Conservation (phyloP, 1,140 invertebrate genomes). For the Drosophila grimshawi region DNA sequence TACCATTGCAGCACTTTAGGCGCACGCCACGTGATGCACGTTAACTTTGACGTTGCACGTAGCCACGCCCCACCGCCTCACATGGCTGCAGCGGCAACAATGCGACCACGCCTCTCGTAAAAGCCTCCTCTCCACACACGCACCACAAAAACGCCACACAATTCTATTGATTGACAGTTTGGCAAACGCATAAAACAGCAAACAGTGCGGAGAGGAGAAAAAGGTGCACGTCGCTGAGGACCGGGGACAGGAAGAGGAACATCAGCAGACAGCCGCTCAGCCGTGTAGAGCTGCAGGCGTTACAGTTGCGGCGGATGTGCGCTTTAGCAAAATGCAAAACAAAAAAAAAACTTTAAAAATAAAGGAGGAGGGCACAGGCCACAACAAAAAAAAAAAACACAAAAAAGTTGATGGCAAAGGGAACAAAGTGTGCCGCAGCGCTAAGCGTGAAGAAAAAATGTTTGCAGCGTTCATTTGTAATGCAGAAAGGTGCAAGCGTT, state of each 20-base stretch:
- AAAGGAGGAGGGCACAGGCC: not conserved
- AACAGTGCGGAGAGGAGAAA: not conserved
- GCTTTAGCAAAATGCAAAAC: slow-evolving; percentile 37
- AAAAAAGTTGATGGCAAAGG: slow-evolving; percentile 48
- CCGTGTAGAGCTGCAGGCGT: slow-evolving; percentile 75
- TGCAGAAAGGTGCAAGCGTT: slow-evolving; percentile 74
- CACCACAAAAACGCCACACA: slow-evolving; percentile 51
- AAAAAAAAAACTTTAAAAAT: slow-evolving; percentile 6
- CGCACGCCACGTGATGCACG: slow-evolving; percentile 68
- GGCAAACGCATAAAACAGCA: slow-evolving; percentile 75
- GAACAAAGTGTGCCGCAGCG: slow-evolving; percentile 27
- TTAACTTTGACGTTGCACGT: slow-evolving; percentile 68
- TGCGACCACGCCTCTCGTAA: slow-evolving; percentile 23
- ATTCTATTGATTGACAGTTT: slow-evolving; percentile 84
- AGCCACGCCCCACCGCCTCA: slow-evolving; percentile 27
- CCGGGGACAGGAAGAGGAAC: slow-evolving; percentile 31
- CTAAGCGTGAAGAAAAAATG: slow-evolving; percentile 41
- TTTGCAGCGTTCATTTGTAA: slow-evolving; percentile 68
- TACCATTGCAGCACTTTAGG: slow-evolving; percentile 66
- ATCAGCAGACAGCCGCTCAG: slow-evolving; percentile 47
- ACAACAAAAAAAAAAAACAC: slow-evolving; percentile 1
- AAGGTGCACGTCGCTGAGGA: not conserved
- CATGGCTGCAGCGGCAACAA: slow-evolving; percentile 52
- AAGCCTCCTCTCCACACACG: not conserved
- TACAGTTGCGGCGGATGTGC: slow-evolving; percentile 75